Evolutionary conservation across 2,888 invertebrate genomes (phyloP).

Genomic region (Dolomedes plantarius): DNA sequence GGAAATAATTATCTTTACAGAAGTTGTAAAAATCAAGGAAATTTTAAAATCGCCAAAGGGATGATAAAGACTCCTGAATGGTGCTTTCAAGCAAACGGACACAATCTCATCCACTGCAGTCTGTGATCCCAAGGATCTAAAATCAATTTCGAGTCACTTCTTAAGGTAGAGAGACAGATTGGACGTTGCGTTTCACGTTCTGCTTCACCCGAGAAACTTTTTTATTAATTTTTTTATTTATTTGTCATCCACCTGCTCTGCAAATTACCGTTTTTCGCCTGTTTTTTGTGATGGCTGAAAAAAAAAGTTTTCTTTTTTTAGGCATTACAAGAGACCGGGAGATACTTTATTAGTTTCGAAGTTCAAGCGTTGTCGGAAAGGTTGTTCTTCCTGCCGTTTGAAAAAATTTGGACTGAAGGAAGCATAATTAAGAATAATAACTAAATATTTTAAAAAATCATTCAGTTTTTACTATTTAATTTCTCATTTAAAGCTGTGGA

Average conservation of each 20-base stretch:
- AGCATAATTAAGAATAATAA: no score
- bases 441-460: no score
- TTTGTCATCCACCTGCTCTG: background rate
- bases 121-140: slow-evolving; percentile 62
- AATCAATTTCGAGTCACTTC: slow-evolving; percentile 60
- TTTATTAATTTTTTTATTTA: background rate
- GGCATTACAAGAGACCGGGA: background rate
- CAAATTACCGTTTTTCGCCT: background rate
- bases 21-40: no score
- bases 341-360: background rate
- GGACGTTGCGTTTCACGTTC: background rate
- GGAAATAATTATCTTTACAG: no score
- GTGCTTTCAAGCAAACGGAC: background rate
- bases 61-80: background rate
- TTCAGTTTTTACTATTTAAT: no score
- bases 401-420: no score
- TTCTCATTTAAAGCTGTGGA: no score
- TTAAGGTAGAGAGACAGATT: background rate
- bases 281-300: background rate
- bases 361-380: no score
- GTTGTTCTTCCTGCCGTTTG: no score
- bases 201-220: background rate
- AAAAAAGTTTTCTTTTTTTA: background rate
- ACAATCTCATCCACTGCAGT: background rate
- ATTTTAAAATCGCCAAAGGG: background rate